Percentiles rank a stretch among this genome's conserved stretches.
phyloP scores from a whole-genome alignment of 1,140 invertebrate genomes.

The Yoshiicerus persimilis region DNA sequence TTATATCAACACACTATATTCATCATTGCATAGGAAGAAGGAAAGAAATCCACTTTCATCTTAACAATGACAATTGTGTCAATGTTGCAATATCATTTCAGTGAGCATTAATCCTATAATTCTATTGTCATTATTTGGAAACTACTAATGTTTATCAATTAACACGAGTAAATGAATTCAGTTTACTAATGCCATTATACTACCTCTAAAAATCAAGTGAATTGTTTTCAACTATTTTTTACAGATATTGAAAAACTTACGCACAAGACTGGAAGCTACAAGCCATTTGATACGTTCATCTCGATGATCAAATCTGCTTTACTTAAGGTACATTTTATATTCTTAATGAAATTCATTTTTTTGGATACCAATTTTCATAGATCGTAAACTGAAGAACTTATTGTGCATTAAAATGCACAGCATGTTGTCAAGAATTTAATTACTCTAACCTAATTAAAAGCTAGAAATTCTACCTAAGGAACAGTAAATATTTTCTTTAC shows the following conservation, averaged over 20 bases:
- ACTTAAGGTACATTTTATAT: slow-evolving; percentile 54
- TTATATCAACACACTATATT: too few relatives aligned
- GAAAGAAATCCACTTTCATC: not conserved
- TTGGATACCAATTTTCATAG: not conserved
- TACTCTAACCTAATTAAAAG: too few relatives aligned
- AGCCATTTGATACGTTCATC: slow-evolving; percentile 59
- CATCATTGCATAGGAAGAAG: not conserved
- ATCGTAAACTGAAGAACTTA: too few relatives aligned
- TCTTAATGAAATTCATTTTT: not conserved
- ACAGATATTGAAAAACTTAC: slow-evolving; percentile 60
- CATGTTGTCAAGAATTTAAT: too few relatives aligned
- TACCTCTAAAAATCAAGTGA: not conserved
- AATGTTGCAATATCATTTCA: not conserved
- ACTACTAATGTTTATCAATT: too few relatives aligned
- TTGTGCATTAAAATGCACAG: too few relatives aligned
- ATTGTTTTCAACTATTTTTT: slow-evolving; percentile 24
- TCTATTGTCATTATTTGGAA: too few relatives aligned
- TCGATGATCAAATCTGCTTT: slow-evolving; percentile 60
- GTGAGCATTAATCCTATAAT: not conserved
- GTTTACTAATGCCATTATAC: too few relatives aligned
- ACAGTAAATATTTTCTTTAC: too few relatives aligned
- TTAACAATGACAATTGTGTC: not conserved
- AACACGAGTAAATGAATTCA: too few relatives aligned
- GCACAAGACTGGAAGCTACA: slow-evolving; percentile 60
- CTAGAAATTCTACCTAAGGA: too few relatives aligned